Base-by-base conservation (phyloP, 53 echinoderm and acorn worm species). In the Paracentrotus lividus region DNA sequence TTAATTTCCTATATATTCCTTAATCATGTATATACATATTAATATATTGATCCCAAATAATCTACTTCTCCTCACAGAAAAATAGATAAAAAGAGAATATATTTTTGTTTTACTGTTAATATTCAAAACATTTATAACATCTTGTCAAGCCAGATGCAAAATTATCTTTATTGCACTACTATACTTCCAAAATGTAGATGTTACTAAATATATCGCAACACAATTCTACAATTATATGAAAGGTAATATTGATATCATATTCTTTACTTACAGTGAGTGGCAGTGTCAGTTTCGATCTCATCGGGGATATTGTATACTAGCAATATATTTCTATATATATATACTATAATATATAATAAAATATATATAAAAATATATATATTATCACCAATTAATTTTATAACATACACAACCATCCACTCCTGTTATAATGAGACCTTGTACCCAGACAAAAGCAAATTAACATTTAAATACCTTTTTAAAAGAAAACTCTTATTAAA, bases 161-260 rank as follows among this genome's bases (percentile, higher is more conserved):
- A 27, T 42, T 49, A 14, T n/a, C 14, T 12, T 86, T 86, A 86
- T 86, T 86, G 86, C 86, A 86, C 86, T 86, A 86, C n/a, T 34
- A 54, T 56, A 86, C 56, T 14, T 86, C 38, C 33, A 31, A 56
- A 86, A 32, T n/a, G 12, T 49, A 9, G 49, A 49, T 6, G 26
- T n/a, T n/a, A n/a, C n/a, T n/a, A 15, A 36, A 72, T 8, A 32
- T 72, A 72, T 72, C 36, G 18, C 36, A 72, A 2, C 14, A 5
- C 2, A 2, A 40, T 12, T 31, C 31, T 40, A 72, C 0, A 20
- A 72, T n/a, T n/a, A n/a, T n/a, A n/a, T n/a, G 5, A 72, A 38
- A 38, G 36, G 72, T 72, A 72, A 72, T 16, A 72, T 67, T 67
- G n/a, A 33, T 34, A 16, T 69, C 14, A n/a, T n/a, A n/a, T n/a